Conservation (phyloP, 2,797 vertebrate species). For the Sebastes steindachneri region DNA sequence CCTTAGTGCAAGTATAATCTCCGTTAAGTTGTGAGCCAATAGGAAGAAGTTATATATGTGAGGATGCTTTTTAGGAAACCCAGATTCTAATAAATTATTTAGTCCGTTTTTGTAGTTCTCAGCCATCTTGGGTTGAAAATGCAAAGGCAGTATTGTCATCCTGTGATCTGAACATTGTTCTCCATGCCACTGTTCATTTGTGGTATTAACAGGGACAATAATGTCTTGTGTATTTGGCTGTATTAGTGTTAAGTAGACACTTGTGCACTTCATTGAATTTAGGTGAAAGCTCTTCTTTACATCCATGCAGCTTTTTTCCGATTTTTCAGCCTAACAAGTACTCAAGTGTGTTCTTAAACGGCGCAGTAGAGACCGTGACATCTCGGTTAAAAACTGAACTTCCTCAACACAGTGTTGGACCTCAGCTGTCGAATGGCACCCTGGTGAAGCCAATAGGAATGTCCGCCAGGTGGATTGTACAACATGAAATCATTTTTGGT, state of each 20-base stretch:
- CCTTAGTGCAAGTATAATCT: constrained; percentile 2
- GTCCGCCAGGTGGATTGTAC: constrained; percentile 80
- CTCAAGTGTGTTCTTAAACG: constrained; percentile 3
- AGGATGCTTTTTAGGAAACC: constrained; percentile 43
- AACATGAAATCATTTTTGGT: constrained; percentile 79
- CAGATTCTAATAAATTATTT: not conserved
- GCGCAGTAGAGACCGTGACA: not conserved
- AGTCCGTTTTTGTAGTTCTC: not conserved
- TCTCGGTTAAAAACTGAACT: constrained; percentile 53
- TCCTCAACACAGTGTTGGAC: constrained; percentile 55
- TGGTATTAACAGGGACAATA: constrained; percentile 10
- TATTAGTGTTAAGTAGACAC: constrained; percentile 19
- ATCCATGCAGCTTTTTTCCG: not conserved
- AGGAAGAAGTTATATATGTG: constrained; percentile 13
- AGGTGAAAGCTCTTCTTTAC: constrained; percentile 12
- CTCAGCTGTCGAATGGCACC: constrained; percentile 61
- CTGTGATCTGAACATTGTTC: constrained; percentile 2
- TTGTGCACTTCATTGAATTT: not conserved
- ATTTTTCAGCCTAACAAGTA: not conserved
- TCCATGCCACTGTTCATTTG: constrained; percentile 19
- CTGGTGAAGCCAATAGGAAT: constrained; percentile 72
- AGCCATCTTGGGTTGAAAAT: constrained; percentile 13
- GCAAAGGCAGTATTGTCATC: constrained; percentile 23
- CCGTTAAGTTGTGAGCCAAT: constrained; percentile 17
- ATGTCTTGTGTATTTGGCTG: constrained; percentile 23